Base-by-base conservation (phyloP, 2,888 invertebrate genomes). In the Habroteleia sp. region DNA sequence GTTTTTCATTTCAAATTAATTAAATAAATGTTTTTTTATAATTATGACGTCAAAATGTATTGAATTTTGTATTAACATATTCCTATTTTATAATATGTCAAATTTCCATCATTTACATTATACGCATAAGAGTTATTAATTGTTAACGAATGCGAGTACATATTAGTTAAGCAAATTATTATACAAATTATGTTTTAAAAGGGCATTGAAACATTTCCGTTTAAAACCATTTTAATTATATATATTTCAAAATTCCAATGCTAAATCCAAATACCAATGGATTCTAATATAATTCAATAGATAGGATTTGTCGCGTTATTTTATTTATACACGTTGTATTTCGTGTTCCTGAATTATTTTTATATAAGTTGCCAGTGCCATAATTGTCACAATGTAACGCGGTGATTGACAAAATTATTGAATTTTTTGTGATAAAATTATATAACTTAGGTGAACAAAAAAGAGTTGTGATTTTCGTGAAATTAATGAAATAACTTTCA, bases 361-460 rank as follows among this genome's bases (percentile, higher is more conserved):
- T 17, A 11, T 39, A 17, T 62, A 54, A 62, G 41, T 72, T 72
- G 16, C 46, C 48, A 56, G 71, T 72, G 71, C 71, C 71, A 72
- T 72, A 72, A 72, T 56, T 14, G 52, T 52, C 63, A 63, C 35
- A 10, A 62, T 14, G 63, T 71, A 56, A 71, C 54, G 71, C 71
- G 71, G 71, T 63, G 63, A 71, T 46, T 23, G 6, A 31, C 14
- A 33, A 54, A 48, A 62, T 63, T 63, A 8, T 54, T 23, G 1
- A 14, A 44, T 1, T 13, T 46, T 29, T 42, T 65, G 52, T 65
- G 44, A 52, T 52, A 63, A 52, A 37, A 52, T 41, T 41, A n/a
- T 41, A 14, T 42, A 31, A 11, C 20, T 29, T 56, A 29, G 31
- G 31, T 25, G 20, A 20, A 31, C 10, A 14, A 35, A 11, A 13